These are phyloP conservation scores for Notodonta ziczac DNA, from an alignment of 2,888 invertebrate species.

Conservation along the genomic window DNA sequence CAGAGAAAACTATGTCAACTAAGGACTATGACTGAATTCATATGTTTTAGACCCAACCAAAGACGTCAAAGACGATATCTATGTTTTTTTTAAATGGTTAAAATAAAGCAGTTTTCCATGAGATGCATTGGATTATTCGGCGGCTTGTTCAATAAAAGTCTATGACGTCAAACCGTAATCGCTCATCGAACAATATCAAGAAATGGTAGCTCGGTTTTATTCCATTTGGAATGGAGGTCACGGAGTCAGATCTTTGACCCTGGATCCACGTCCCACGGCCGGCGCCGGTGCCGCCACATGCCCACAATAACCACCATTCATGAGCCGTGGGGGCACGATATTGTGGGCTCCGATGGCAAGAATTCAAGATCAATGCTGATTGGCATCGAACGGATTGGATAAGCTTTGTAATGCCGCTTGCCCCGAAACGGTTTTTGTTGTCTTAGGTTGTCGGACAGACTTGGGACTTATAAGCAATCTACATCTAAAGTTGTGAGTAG, in stretches of 20 bases:
- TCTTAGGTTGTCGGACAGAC: neutral
- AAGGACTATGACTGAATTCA: no score
- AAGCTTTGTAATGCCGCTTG: conserved; percentile 2
- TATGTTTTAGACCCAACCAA: no score
- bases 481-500: no score
- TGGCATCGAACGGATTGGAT: conserved; percentile 11
- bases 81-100: no score
- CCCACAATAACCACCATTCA: conserved; percentile 66
- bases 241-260: conserved; percentile 69
- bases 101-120: no score
- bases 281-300: conserved; percentile 70
- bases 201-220: conserved; percentile 44
- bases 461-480: neutral
- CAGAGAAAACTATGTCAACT: no score
- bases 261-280: conserved; percentile 67
- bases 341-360: conserved; percentile 53
- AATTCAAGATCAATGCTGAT: conserved; percentile 66
- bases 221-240: conserved; percentile 63
- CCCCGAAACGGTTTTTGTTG: neutral
- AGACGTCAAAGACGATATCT: no score
- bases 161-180: conserved; percentile 7
- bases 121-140: no score
- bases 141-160: conserved; percentile 3
- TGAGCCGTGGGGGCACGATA: conserved; percentile 52
- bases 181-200: conserved; percentile 30